phyloP scores from a whole-genome alignment of 1,140 invertebrate species.

The Hylyphantes graminicola region DNA sequence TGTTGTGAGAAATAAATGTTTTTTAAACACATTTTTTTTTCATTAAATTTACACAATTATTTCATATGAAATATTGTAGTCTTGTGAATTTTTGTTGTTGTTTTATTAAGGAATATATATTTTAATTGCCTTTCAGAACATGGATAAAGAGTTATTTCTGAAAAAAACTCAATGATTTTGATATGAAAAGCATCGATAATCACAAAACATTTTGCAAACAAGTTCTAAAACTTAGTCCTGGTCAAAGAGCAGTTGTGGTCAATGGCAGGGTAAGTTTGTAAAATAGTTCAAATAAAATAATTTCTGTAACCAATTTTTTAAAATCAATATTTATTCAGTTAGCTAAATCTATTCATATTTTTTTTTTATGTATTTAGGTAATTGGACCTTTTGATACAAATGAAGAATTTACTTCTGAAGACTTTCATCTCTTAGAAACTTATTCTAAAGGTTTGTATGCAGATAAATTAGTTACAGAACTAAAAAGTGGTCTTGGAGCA shows the following conservation, averaged over 20 bases:
- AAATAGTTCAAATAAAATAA: neutral
- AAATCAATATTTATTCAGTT: neutral
- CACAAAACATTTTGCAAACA: slow-evolving; percentile 71
- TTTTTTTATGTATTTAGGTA: slow-evolving; percentile 64
- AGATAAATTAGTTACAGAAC: slow-evolving; percentile 79
- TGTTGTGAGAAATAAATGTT: no score
- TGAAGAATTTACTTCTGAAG: slow-evolving; percentile 89
- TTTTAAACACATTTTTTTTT: neutral
- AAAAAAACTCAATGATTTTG: slow-evolving; percentile 62
- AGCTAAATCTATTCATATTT: neutral
- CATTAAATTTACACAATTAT: slow-evolving; percentile 65
- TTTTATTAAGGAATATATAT: neutral
- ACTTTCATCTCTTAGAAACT: slow-evolving; percentile 90
- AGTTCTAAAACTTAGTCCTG: slow-evolving; percentile 70
- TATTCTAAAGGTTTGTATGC: slow-evolving; percentile 79
- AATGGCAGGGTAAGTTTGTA: slow-evolving; percentile 83
- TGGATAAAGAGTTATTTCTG: slow-evolving; percentile 62
- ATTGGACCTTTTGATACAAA: slow-evolving; percentile 82
- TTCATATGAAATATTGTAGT: no score
- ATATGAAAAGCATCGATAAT: slow-evolving; percentile 52
- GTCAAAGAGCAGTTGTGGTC: slow-evolving; percentile 79
- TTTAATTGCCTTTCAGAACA: slow-evolving; percentile 64
- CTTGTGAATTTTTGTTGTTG: no score
- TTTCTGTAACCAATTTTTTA: slow-evolving; percentile 1
- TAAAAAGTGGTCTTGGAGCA: slow-evolving; percentile 70